phyloP scores from a whole-genome alignment of 92 coral and sea anemone genomes.

The Pocillopora grandis region DNA sequence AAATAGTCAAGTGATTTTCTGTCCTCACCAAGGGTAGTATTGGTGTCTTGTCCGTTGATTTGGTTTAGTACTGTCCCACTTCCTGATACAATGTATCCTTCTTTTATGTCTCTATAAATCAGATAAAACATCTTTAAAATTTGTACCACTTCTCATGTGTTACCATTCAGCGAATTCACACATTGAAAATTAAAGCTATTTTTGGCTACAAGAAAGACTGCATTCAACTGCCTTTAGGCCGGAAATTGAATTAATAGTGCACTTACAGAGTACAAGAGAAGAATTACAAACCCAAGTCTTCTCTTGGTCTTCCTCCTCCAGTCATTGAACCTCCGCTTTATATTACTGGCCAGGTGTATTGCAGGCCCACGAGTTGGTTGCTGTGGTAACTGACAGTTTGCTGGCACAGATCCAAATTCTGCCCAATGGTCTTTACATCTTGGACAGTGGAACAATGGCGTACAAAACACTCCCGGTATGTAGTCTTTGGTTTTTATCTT shows the following conservation, averaged over 20 bases:
- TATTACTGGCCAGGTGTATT: slow-evolving; percentile 46
- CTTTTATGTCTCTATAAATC: slow-evolving; percentile 31
- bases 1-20: slow-evolving; percentile 27
- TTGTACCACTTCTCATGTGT: neutral
- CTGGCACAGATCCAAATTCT: slow-evolving; percentile 72
- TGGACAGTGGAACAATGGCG: slow-evolving; percentile 94
- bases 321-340: slow-evolving; percentile 15
- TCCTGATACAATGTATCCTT: slow-evolving; percentile 37
- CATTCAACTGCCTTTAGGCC: too few species aligned
- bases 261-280: neutral
- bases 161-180: neutral
- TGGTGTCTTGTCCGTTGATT: slow-evolving; percentile 5
- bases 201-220: too few species aligned
- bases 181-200: neutral
- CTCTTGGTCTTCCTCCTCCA: slow-evolving; percentile 32
- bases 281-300: slow-evolving; percentile 30
- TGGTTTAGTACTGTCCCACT: slow-evolving; percentile 38
- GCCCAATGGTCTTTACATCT: slow-evolving; percentile 83
- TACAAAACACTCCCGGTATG: slow-evolving; percentile 80
- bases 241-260: neutral
- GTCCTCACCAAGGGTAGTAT: neutral
- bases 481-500: slow-evolving; percentile 76
- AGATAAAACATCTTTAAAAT: neutral
- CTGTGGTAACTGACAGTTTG: slow-evolving; percentile 54
- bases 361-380: slow-evolving; percentile 85